A percentile compares a stretch with the other conserved stretches of the same genome.
Conservation (phyloP, 2,888 invertebrate species). For the Scaptodrosophila latifasciaeformis region DNA sequence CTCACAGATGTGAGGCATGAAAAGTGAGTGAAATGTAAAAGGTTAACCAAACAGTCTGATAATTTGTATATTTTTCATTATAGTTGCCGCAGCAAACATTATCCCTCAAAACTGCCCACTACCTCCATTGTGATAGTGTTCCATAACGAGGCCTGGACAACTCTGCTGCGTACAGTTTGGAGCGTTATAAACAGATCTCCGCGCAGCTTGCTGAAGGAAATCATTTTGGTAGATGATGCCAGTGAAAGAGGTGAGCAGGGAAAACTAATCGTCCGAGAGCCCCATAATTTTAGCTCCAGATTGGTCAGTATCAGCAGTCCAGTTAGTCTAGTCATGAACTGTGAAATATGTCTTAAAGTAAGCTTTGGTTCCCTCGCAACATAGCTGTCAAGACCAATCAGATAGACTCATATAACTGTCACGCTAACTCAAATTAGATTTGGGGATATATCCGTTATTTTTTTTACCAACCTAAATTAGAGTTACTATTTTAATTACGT, state of each 20-base stretch:
- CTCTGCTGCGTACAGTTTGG: constrained; percentile 95
- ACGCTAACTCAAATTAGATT: no score
- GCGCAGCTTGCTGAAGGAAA: constrained; percentile 88
- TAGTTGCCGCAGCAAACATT: constrained; percentile 87
- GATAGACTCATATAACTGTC: no score
- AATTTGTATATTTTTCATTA: not conserved
- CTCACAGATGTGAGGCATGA: constrained; percentile 94
- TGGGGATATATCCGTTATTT: no score
- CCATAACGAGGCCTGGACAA: constrained; percentile 99
- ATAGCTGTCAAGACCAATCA: no score
- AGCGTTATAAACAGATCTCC: constrained; percentile 98
- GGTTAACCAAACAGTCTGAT: not conserved
- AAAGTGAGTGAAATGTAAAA: constrained; percentile 80
- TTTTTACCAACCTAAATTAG: no score
- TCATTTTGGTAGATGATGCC: constrained; percentile 98
- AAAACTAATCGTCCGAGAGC: no score
- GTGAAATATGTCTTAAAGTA: no score
- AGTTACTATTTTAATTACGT: no score
- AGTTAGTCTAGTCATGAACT: no score
- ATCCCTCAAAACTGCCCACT: constrained; percentile 87
- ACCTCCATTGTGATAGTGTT: constrained; percentile 99
- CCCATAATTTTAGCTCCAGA: no score
- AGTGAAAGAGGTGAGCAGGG: constrained; percentile 87
- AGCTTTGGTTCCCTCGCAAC: no score
- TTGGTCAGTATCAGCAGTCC: no score